Evolutionary conservation across 2,888 invertebrate species (phyloP).

Genomic region (Euclidia mi): DNA sequence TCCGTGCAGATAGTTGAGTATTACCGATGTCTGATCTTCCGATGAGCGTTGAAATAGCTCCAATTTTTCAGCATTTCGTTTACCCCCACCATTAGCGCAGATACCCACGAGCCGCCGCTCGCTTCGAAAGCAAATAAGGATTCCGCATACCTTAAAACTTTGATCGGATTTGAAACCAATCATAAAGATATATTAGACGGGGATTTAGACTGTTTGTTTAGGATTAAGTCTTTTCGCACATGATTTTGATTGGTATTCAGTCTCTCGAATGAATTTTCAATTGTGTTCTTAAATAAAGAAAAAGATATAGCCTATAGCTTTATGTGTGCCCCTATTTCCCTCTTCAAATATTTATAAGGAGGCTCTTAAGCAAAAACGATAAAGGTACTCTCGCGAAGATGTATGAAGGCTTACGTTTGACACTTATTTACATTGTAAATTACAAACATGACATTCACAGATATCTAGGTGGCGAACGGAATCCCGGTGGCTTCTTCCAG

Average conservation of each 20-base stretch:
- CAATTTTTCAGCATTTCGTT: too few species aligned
- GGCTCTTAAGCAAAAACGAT: constrained; percentile 15
- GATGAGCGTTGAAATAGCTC: constrained; percentile 53
- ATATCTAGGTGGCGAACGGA: constrained; percentile 22
- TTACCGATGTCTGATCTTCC: constrained; percentile 48
- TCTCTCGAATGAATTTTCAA: constrained; percentile 7
- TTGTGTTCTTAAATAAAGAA: constrained; percentile 5
- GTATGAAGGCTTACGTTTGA: constrained; percentile 36
- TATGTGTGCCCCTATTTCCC: constrained; percentile 14
- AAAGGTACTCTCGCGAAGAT: constrained; percentile 16
- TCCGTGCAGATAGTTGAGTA: constrained; percentile 32
- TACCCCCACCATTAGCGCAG: constrained; percentile 58
- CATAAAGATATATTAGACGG: constrained; percentile 56
- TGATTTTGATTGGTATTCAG: constrained; percentile 17
- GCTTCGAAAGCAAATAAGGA: constrained; percentile 61
- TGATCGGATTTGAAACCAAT: constrained; percentile 63
- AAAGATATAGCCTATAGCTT: neutral
- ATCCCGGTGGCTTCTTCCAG: constrained; percentile 33
- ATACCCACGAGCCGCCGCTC: constrained; percentile 50
- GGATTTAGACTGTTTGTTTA: constrained; percentile 54
- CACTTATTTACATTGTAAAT: constrained; percentile 53
- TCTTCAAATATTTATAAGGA: constrained; percentile 47
- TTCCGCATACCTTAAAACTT: constrained; percentile 56
- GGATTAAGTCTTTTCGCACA: constrained; percentile 34
- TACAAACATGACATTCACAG: constrained; percentile 36